Percentiles rank a stretch among this genome's conserved stretches.
phyloP scores from a whole-genome alignment of 64 coral and sea anemone genomes.

The Hydrozoanthus tunicans region DNA sequence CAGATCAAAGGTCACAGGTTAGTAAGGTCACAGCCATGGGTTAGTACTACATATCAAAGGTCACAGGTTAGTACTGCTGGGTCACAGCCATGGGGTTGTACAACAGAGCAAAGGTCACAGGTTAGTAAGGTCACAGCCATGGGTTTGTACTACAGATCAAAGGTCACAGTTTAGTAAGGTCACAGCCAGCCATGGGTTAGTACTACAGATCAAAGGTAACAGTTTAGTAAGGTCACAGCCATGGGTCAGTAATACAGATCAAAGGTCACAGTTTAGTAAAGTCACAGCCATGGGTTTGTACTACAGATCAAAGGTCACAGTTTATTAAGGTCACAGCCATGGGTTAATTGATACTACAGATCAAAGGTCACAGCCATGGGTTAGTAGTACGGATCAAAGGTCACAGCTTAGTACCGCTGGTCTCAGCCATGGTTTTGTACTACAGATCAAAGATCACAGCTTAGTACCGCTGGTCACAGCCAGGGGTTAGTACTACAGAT shows the following conservation, averaged over 20 bases:
- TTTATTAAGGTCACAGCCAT: neutral
- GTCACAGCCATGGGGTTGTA: neutral
- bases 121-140: neutral
- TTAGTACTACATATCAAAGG: neutral
- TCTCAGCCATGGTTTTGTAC: too few species aligned
- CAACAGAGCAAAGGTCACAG: too few species aligned
- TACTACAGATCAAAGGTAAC: neutral
- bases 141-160: neutral
- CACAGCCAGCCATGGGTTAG: neutral
- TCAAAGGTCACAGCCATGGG: conserved; percentile 36
- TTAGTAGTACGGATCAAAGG: neutral
- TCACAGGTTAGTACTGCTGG: too few species aligned
- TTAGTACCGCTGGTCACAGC: neutral
- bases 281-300: too few species aligned
- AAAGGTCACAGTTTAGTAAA: too few species aligned
- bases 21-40: neutral
- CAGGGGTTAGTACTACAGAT: neutral
- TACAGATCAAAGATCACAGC: conserved; percentile 97
- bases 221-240: neutral
- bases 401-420: too few species aligned
- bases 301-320: conserved; percentile 8
- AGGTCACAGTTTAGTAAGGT: too few species aligned
- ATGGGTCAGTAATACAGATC: neutral
- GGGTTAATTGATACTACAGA: conserved; percentile 66
- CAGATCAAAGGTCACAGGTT: neutral